Percentiles rank a stretch among this genome's conserved stretches.
Evolutionary conservation across 2,113 vertebrate genomes (phyloP).

Genomic region (Datnioides undecimradiatus): DNA sequence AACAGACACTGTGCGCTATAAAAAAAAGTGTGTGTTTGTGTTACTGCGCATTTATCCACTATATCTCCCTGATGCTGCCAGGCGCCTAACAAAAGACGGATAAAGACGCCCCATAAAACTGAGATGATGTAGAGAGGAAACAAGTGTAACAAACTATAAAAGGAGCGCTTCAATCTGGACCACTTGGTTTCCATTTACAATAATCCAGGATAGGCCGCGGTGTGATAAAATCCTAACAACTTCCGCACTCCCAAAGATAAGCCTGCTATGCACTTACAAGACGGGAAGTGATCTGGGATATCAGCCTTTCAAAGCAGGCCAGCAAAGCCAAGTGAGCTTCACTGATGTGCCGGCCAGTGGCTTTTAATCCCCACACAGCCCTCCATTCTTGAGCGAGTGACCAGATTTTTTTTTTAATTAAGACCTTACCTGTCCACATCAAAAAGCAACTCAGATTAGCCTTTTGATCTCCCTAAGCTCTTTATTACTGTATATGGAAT

Average conservation of each 20-base stretch:
- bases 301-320: constrained; percentile 81
- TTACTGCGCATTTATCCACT: neutral
- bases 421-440: constrained; percentile 78
- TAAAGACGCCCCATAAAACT: constrained; percentile 39
- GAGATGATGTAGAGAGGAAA: constrained; percentile 31
- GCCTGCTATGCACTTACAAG: constrained; percentile 78
- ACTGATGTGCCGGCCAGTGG: constrained; percentile 67
- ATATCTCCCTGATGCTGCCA: neutral
- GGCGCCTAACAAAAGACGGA: neutral
- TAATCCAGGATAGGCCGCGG: constrained; percentile 75
- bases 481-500: constrained; percentile 74
- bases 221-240: constrained; percentile 81
- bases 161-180: constrained; percentile 61
- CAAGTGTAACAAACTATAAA: constrained; percentile 59
- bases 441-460: constrained; percentile 72
- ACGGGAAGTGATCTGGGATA: constrained; percentile 81
- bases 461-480: constrained; percentile 79
- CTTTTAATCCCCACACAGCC: constrained; percentile 70
- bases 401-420: constrained; percentile 71
- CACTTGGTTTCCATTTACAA: constrained; percentile 76
- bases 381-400: constrained; percentile 58
- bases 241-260: constrained; percentile 81
- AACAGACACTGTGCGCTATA: neutral
- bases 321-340: constrained; percentile 72
- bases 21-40: constrained; percentile 14